phyloP scores from a whole-genome alignment of 2,797 vertebrate genomes.

The Oceanodroma leucorhoa region DNA sequence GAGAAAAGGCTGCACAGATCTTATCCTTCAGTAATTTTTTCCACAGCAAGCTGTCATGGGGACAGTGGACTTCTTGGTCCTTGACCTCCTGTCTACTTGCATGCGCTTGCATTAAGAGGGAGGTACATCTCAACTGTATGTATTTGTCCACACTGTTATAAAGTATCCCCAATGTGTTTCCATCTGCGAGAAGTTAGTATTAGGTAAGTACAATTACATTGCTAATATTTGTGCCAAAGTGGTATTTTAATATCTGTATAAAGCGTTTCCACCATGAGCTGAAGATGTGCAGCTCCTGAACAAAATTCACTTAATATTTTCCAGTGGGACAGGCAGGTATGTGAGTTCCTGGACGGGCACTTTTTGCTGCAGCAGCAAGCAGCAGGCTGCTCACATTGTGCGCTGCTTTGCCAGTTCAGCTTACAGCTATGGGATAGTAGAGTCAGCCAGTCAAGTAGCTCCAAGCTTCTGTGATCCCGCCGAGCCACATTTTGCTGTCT shows the following conservation, averaged over 20 bases:
- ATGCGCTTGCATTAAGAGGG: not conserved
- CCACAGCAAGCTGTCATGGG: not conserved
- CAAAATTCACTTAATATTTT: not conserved
- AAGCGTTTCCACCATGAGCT: fast-evolving
- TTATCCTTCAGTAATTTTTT: not conserved
- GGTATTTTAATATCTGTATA: not conserved
- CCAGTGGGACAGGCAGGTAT: not conserved
- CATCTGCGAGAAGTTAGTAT: not conserved
- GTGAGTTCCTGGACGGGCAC: not conserved
- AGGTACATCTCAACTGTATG: not conserved
- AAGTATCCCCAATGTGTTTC: not conserved
- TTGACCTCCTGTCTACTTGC: not conserved
- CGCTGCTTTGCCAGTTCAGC: not conserved
- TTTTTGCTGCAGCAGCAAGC: not conserved
- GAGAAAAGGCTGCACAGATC: not conserved
- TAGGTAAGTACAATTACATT: not conserved
- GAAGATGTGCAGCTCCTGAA: not conserved
- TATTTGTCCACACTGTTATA: not conserved
- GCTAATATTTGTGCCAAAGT: not conserved
- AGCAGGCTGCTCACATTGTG: not conserved
- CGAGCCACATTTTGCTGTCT: not conserved
- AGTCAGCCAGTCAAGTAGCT: not conserved
- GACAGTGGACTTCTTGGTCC: not conserved
- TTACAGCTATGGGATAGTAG: not conserved
- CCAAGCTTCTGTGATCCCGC: not conserved